Evolutionary conservation across 2,113 vertebrate genomes (phyloP).

Genomic region (Edolisoma coerulescens): DNA sequence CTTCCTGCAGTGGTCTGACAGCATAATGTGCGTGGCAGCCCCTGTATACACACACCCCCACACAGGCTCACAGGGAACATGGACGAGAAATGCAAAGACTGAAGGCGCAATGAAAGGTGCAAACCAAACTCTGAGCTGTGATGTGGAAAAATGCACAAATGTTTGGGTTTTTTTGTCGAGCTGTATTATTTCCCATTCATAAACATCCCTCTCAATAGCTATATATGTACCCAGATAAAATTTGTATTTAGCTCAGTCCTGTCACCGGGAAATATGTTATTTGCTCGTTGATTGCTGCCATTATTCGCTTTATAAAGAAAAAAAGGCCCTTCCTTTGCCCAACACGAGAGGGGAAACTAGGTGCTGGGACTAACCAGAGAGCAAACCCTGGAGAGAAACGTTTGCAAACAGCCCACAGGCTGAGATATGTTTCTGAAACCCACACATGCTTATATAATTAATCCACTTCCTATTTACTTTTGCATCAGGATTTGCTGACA

Average conservation of each 20-base stretch:
- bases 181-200: constrained; percentile 38
- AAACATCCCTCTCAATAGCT: constrained; percentile 36
- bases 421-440: not conserved
- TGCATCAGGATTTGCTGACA: not conserved
- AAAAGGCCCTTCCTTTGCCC: not conserved
- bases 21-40: not conserved
- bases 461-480: not conserved
- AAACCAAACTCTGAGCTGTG: not conserved
- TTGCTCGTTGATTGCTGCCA: not conserved
- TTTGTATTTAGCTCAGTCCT: constrained; percentile 48
- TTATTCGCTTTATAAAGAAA: not conserved
- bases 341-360: not conserved
- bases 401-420: not conserved
- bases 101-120: not conserved
- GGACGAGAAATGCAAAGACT: not conserved
- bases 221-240: constrained; percentile 11
- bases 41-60: not conserved
- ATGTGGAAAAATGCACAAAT: not conserved
- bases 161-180: not conserved
- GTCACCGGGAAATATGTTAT: not conserved
- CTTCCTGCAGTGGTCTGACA: constrained; percentile 18
- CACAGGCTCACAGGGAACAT: not conserved
- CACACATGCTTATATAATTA: not conserved
- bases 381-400: not conserved
- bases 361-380: not conserved